Evolutionary conservation across 1,140 invertebrate species (phyloP).

Genomic region (Anagrus nilaparvatae): DNA sequence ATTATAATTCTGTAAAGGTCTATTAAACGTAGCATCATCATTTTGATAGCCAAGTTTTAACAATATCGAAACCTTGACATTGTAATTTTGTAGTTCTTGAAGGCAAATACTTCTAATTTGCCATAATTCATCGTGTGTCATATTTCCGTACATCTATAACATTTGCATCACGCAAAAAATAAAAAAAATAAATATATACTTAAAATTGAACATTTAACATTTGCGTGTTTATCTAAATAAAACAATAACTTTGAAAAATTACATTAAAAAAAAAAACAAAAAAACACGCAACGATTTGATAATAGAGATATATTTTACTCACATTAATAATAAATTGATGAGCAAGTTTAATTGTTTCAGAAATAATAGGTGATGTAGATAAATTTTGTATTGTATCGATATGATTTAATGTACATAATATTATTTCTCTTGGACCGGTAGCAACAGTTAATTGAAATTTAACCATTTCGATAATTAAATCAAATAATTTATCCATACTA

Average conservation of each 20-base stretch:
- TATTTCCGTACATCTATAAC: constrained; percentile 47
- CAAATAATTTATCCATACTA: constrained; percentile 89
- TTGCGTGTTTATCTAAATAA: too few species aligned
- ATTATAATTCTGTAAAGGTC: constrained; percentile 21
- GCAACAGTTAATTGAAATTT: constrained; percentile 76
- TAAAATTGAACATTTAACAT: too few species aligned
- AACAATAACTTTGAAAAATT: too few species aligned
- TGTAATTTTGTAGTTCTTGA: constrained; percentile 64
- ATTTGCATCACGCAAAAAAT: too few species aligned
- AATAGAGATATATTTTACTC: constrained; percentile 15
- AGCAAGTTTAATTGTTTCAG: constrained; percentile 39
- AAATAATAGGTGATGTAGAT: constrained; percentile 18
- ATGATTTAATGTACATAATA: constrained; percentile 80
- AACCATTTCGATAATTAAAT: constrained; percentile 90
- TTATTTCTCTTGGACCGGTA: constrained; percentile 60
- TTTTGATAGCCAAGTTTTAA: constrained; percentile 73
- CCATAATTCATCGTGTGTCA: constrained; percentile 59
- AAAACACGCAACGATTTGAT: too few species aligned
- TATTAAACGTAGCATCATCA: constrained; percentile 62
- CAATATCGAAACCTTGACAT: constrained; percentile 74
- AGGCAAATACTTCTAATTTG: constrained; percentile 59
- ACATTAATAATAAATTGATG: constrained; percentile 49
- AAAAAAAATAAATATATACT: too few species aligned
- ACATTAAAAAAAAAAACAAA: too few species aligned
- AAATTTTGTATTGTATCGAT: constrained; percentile 49